Evolutionary conservation across 2,888 invertebrate genomes (phyloP).

Genomic region (Xestia c-nigrum): DNA sequence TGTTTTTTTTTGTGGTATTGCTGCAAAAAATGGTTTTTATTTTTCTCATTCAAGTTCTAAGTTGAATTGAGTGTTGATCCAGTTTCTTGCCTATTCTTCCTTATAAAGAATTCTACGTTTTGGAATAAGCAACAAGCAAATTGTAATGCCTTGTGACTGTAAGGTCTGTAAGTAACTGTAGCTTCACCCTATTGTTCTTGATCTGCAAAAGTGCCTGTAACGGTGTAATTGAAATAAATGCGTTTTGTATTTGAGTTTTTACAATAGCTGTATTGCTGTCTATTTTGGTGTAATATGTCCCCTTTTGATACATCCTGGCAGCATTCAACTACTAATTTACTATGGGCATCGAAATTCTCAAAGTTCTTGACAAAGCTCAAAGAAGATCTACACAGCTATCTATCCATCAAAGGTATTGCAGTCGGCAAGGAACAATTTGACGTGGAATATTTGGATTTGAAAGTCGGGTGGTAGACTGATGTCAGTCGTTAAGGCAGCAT

Average conservation of each 20-base stretch:
- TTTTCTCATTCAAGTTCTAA: neutral
- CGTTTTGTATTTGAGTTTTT: too few species aligned
- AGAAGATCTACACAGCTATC: neutral
- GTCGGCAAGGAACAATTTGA: constrained; percentile 5
- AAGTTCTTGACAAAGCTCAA: neutral
- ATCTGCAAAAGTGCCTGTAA: too few species aligned
- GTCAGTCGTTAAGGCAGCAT: constrained; percentile 40
- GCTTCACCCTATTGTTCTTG: too few species aligned
- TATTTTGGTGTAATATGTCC: neutral
- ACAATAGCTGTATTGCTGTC: neutral
- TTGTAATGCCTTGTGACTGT: too few species aligned
- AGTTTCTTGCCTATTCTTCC: too few species aligned
- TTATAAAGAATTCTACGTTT: too few species aligned
- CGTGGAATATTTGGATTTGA: constrained; percentile 5
- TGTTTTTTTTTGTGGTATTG: neutral
- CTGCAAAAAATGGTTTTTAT: neutral
- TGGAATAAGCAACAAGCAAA: too few species aligned
- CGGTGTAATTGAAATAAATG: too few species aligned
- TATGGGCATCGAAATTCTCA: neutral
- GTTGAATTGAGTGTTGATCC: neutral
- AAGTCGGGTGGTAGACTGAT: constrained; percentile 18
- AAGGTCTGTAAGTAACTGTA: too few species aligned
- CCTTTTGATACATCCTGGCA: neutral
- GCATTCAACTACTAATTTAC: neutral
- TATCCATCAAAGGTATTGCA: constrained; percentile 13